Base-by-base conservation (phyloP, 2,797 vertebrate species). In the Thalassophryne amazonica region DNA sequence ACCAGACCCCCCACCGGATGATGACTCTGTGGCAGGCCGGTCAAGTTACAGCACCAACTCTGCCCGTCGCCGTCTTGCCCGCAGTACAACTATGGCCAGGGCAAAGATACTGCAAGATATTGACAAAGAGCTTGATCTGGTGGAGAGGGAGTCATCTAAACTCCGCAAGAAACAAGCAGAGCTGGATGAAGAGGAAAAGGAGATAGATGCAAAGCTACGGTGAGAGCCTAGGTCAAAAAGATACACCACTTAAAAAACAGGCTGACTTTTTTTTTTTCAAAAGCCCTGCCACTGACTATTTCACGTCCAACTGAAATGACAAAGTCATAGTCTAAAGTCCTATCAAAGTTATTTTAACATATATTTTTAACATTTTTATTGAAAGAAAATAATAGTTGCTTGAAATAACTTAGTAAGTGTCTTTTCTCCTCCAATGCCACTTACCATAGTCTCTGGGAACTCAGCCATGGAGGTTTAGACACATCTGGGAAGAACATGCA, bases 21-120 rank as follows among this genome's bases (percentile, higher is more conserved):
- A 99, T 46, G 89, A 92, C 25, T 71, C 89, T 11, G 25, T 90
- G 38, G 81, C 88, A 31, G 90, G 91, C 59, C 90, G 93, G 37
- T 89, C 93, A 0, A 86, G 93, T 2, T 98, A 94, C 37, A 87
- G 88, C 59, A 91, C 92, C 45, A 94, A 93, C 69, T 97, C 96
- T 2, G 93, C 95, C 59, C 91, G 96, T 27, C 93, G 96, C 36
- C 92, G 97, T 69, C 94, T 98, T 53, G 97, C 95, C 55, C 92
- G 98, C 66, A 97, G 94, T 72, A 99, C 89, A 55, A 99, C 96
- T 6, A 96, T 99, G 93, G 98, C 98, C 24, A 88, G 97, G 40
- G 98, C 97, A 61, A 99, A 99, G 90, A 98, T 99, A 69, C 91
- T 99, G 43, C 97, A 99, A 72, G 98, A 99, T 70, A 99, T 99